Conservation (phyloP, 2,113 vertebrate species). For the Columba livia region DNA sequence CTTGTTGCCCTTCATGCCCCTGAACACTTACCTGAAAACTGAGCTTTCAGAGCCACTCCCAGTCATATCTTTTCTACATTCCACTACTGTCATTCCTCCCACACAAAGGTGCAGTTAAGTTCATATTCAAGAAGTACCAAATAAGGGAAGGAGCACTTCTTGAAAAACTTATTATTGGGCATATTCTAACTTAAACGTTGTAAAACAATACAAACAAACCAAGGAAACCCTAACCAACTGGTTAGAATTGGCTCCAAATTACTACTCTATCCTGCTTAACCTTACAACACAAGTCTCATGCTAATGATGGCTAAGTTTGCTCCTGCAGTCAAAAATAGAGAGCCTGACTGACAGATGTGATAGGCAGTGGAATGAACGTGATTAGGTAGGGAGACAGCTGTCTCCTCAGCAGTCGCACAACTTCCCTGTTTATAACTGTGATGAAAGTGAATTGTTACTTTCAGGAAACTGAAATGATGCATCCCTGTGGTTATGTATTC, state of each 20-base stretch:
- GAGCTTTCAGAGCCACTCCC: neutral
- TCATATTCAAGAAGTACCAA: neutral
- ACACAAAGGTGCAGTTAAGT: neutral
- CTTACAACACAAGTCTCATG: neutral
- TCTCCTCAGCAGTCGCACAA: neutral
- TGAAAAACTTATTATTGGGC: neutral
- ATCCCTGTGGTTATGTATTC: neutral
- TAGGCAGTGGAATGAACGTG: neutral
- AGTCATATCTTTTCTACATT: neutral
- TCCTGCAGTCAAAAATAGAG: neutral
- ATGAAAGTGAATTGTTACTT: conserved; percentile 9
- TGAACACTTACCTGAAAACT: neutral
- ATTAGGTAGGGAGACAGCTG: neutral
- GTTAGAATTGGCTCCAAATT: neutral
- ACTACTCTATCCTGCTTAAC: neutral
- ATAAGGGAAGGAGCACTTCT: neutral
- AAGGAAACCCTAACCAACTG: neutral
- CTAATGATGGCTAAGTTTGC: neutral
- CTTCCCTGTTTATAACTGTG: neutral
- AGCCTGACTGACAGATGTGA: neutral
- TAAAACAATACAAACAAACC: neutral
- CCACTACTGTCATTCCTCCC: neutral
- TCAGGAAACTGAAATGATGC: neutral
- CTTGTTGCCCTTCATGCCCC: neutral
- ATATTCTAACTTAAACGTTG: neutral